phyloP scores from a whole-genome alignment of 2,113 vertebrate species.

The Cricetomys ansorgei region DNA sequence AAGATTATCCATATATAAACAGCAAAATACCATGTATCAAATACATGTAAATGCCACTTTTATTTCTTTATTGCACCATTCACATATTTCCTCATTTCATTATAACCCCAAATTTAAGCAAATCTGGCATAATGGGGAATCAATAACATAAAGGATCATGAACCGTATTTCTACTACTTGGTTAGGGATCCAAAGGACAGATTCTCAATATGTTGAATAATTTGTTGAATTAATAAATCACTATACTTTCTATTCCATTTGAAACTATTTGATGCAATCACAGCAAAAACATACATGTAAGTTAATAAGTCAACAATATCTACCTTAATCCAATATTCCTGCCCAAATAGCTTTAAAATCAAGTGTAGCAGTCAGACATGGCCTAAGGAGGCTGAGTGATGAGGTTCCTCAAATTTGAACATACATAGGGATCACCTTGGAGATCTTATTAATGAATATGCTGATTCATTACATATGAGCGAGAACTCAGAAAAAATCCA shows the following conservation, averaged over 20 bases:
- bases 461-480: not conserved
- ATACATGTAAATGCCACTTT: not conserved
- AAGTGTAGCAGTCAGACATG: not conserved
- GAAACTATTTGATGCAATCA: not conserved
- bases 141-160: not conserved
- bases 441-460: not conserved
- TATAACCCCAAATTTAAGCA: not conserved
- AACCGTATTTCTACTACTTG: not conserved
- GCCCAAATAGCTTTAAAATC: slow-evolving; percentile 9
- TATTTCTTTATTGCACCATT: not conserved
- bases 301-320: not conserved
- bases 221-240: slow-evolving; percentile 45
- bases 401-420: not conserved
- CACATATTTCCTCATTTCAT: not conserved
- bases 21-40: not conserved
- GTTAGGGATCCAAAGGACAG: not conserved
- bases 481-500: not conserved
- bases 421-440: not conserved
- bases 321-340: not conserved
- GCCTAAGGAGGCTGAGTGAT: not conserved
- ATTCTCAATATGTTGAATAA: not conserved
- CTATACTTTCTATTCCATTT: not conserved
- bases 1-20: not conserved
- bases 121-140: not conserved
- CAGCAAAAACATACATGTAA: not conserved